Conservation (phyloP, 1,140 invertebrate species). For the Apis dorsata region DNA sequence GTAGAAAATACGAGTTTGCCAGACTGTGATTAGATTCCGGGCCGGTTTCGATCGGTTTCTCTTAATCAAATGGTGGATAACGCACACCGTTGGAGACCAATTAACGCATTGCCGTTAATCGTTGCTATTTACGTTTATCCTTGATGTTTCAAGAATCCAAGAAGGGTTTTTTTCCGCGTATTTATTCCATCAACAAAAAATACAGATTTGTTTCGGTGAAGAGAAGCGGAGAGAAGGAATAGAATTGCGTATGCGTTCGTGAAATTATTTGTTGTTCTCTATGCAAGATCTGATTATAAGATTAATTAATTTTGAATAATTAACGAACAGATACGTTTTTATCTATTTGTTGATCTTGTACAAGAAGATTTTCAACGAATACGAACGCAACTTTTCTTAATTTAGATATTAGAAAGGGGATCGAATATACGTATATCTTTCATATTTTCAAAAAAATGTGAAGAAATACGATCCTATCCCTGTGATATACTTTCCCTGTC, state of each 20-base stretch:
- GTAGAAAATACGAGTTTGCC: constrained; percentile 36
- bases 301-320: too few species aligned
- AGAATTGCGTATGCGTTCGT: too few species aligned
- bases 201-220: constrained; percentile 17
- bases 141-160: constrained; percentile 27
- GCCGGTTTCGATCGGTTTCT: too few species aligned
- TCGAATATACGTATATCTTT: too few species aligned
- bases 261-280: background rate
- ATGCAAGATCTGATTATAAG: too few species aligned
- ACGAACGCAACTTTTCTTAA: too few species aligned
- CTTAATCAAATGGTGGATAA: constrained; percentile 41
- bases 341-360: too few species aligned
- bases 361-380: too few species aligned
- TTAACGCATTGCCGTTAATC: constrained; percentile 47
- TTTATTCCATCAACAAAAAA: background rate
- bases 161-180: too few species aligned
- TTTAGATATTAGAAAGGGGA: too few species aligned
- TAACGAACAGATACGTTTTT: too few species aligned
- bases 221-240: background rate
- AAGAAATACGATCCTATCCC: background rate
- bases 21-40: background rate
- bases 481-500: background rate
- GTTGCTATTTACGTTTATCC: constrained; percentile 47
- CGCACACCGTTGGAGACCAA: constrained; percentile 48
- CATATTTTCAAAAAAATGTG: background rate